Evolutionary conservation across 2,797 vertebrate genomes (phyloP).

Genomic region (Acrocephalus scirpaceus): DNA sequence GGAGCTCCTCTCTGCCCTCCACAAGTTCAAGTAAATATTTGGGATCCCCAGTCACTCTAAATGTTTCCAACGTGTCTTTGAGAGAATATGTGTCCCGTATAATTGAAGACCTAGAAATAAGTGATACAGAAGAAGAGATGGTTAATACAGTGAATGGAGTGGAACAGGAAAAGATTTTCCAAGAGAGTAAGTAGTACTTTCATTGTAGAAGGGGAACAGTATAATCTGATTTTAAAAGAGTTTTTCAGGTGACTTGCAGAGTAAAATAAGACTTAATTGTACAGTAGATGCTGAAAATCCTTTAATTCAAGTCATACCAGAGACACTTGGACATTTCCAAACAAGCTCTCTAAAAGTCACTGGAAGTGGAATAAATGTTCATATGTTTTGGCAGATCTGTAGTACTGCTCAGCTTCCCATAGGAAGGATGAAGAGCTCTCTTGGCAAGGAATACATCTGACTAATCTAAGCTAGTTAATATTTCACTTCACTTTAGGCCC

Average conservation of each 20-base stretch:
- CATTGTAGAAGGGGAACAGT: neutral
- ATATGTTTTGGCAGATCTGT: fast-evolving
- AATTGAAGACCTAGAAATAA: constrained; percentile 14
- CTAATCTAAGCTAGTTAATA: neutral
- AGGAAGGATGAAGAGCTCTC: neutral
- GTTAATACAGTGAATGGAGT: neutral
- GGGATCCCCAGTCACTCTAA: neutral
- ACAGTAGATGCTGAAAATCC: neutral
- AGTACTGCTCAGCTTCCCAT: neutral
- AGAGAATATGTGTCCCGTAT: neutral
- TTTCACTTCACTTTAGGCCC: neutral
- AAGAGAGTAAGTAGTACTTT: neutral
- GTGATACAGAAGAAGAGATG: neutral
- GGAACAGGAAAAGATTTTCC: neutral
- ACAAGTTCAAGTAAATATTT: neutral
- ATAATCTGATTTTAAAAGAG: neutral
- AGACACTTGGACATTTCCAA: neutral
- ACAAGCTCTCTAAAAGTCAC: neutral
- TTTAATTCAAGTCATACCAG: neutral
- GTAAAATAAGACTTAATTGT: neutral
- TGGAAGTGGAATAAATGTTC: neutral
- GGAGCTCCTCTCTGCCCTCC: neutral
- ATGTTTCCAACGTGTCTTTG: neutral
- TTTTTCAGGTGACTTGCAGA: neutral
- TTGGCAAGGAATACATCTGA: neutral